Evolutionary conservation across 2,797 vertebrate genomes (phyloP).

Genomic region (Rhabdophis nuchalis): DNA sequence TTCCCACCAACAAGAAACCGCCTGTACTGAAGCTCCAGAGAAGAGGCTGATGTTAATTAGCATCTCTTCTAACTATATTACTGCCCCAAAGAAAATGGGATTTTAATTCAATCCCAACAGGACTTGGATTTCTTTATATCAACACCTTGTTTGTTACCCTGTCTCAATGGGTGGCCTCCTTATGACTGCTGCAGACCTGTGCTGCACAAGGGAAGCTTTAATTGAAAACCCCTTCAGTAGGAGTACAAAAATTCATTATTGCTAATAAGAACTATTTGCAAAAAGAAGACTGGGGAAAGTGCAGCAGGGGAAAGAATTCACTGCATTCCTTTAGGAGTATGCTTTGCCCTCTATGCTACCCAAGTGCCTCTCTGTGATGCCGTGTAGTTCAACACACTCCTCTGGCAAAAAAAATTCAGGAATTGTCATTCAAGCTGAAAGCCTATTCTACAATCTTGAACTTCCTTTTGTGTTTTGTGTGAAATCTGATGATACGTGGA

Average conservation of each 20-base stretch:
- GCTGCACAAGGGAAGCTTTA: background rate
- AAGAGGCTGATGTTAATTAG: conserved; percentile 20
- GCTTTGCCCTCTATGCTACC: background rate
- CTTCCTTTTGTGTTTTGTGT: background rate
- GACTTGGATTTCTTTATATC: background rate
- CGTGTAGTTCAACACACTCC: background rate
- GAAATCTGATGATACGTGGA: background rate
- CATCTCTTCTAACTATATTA: background rate
- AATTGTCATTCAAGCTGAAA: no score
- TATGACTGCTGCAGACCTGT: background rate
- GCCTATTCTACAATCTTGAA: background rate
- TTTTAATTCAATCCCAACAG: conserved; percentile 42
- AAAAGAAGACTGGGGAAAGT: background rate
- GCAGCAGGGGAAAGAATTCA: background rate
- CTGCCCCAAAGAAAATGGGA: conserved; percentile 14
- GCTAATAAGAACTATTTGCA: background rate
- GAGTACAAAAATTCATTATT: conserved; percentile 16
- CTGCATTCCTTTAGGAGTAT: background rate
- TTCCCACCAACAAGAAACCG: background rate
- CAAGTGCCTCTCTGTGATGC: background rate
- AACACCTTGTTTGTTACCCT: background rate
- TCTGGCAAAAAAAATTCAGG: background rate
- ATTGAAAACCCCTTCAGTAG: conserved; percentile 3
- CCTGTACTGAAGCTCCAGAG: background rate
- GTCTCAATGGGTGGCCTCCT: background rate